Percentiles rank a stretch among this genome's conserved stretches.
Conservation (phyloP, 1,140 invertebrate species). For the Scaptomyza graminum region DNA sequence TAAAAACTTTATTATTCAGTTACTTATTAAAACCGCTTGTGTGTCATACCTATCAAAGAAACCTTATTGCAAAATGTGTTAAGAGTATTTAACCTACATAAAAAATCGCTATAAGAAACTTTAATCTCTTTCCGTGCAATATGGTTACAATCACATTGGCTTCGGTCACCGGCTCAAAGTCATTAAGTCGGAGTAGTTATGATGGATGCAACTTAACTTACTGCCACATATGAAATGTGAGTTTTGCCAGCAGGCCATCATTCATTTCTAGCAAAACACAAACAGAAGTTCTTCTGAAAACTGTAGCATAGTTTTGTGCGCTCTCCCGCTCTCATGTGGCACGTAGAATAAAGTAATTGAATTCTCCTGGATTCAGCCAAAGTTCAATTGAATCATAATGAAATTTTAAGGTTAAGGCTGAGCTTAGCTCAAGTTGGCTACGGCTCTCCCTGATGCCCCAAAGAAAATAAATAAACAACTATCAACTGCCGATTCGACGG, state of each 20-base stretch:
- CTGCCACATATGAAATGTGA: slow-evolving; percentile 6
- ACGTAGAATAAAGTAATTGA: slow-evolving; percentile 24
- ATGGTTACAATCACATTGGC: neutral
- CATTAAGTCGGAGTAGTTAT: slow-evolving; percentile 19
- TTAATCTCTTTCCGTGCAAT: neutral
- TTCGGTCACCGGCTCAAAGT: neutral
- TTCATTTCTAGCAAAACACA: slow-evolving; percentile 4
- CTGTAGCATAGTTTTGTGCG: slow-evolving; percentile 5
- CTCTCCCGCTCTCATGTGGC: slow-evolving; percentile 3
- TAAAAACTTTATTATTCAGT: neutral
- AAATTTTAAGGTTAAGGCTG: slow-evolving; percentile 5
- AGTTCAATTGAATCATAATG: slow-evolving; percentile 37
- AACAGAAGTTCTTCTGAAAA: slow-evolving; percentile 1
- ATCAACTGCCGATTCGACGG: slow-evolving; percentile 18
- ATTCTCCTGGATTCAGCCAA: slow-evolving; percentile 21
- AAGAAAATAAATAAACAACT: slow-evolving; percentile 27
- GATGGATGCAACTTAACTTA: slow-evolving; percentile 4
- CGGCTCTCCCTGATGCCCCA: neutral
- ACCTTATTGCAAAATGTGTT: neutral
- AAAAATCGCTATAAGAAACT: neutral
- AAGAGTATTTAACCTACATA: neutral
- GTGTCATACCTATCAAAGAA: too few relatives aligned
- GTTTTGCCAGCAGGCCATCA: slow-evolving; percentile 11
- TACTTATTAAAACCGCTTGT: too few relatives aligned
- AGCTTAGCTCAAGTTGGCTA: slow-evolving; percentile 8